Base-by-base conservation (phyloP, 2,113 vertebrate species). In the Syngnathus scovelli region DNA sequence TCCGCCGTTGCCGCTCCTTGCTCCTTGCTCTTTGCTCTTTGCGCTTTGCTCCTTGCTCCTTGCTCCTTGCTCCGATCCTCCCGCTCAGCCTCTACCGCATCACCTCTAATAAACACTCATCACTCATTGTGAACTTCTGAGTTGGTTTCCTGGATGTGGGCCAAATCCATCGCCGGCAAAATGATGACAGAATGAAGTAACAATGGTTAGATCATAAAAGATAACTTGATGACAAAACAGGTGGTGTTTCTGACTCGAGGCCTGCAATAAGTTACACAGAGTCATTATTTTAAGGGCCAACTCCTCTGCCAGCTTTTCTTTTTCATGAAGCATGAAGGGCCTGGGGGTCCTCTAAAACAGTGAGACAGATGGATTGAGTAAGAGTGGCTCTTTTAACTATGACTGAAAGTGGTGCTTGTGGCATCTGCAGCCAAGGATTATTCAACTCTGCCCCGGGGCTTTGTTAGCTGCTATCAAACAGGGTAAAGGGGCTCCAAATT, bases 231-330 rank as follows among this genome's bases (percentile, higher is more conserved):
- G 36, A 60, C 37, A 60, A 33, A 60, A 16, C 36, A 60, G 36
- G 58, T 38, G 58, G 36, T 60, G 58, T 38, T 51, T 19, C 49
- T 51, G 7, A 51, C 49, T 19, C 8, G 49, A 15, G 27, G 16
- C 15, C 58, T 37, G 36, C 33, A 60, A 33, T 60, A 38, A 38
- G 58, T 60, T n/a, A 60, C 19, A 60, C 8, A 19, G 6, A 1
- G 58, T 60, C 19, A 60, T 60, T 60, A 60, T 36, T 60, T 60
- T 60, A 38, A 60, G 58, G 58, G 36, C 58, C 36, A 37, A 60
- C 58, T 60, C 58, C 36, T 60, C 8, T 59, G 58, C 58, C 58
- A 60, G 58, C 58, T 7, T 51, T 19, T 60, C 37, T 37, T 60
- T 36, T 60, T 38, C 2, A 18, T 60, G 58, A 60, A 60, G 19